Base-by-base conservation (phyloP, 1,140 invertebrate species). In the Drosophila azteca region DNA sequence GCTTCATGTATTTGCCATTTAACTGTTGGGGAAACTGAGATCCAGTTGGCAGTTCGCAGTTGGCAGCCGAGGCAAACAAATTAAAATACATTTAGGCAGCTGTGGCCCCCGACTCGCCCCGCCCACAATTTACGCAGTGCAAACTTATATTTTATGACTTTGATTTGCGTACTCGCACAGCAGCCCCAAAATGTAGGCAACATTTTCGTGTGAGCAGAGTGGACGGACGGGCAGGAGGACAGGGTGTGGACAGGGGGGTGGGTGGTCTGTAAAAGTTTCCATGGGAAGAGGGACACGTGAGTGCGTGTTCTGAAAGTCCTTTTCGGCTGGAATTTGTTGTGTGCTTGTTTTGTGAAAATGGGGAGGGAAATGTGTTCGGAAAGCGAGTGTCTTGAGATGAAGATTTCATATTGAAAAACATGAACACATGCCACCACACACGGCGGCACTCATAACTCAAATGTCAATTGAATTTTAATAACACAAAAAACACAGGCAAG, bases 61-160 rank as follows among this genome's bases (percentile, higher is more conserved):
- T 51, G 61, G 31, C 52, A 68, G 57, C 15, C 68, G 24, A 61
- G 57, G 52, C 57, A 71, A 71, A 84, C 79, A 88, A 88, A 88
- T 88, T 88, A 88, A 88, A 88, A 88, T 83, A 88, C 79, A 88
- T 88, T 88, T 88, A 88, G 76, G 62, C 83, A 88, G 83, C 83
- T 88, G 83, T 76, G 83, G 44, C 83, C 59, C 59, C 22, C 59
- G 24, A 29, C 15, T 9, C 26, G 5, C 29, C 17, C 20, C 58
- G 13, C 71, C 70, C 59, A 48, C 74, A 81, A 78, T 85, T 85
- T 82, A 88, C 82, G 82, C 82, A 87, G 78, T 88, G 82, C 82
- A 87, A 87, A 87, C 82, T 87, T 87, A 71, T 87, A 87, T 87
- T 87, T 87, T 87, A 87, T 87, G 83, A 87, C 77, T 87, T 87